Conservation (phyloP, 35 echinoderm and acorn worm species). For the Strongylocentrotus purpuratus region DNA sequence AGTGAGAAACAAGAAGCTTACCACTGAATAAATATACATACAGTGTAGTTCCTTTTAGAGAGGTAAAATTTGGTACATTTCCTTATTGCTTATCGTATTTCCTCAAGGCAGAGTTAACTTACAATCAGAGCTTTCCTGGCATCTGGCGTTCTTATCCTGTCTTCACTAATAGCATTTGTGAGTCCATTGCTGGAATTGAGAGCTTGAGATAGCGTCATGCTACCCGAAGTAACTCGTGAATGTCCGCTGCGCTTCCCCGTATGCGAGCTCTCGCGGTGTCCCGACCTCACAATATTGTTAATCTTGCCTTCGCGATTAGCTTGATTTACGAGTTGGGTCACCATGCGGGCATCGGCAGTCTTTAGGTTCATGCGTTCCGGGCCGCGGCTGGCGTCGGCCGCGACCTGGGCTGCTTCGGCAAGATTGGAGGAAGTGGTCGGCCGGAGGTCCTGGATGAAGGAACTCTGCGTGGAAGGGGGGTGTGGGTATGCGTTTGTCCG, state of each 20-base stretch:
- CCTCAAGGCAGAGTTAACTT: constrained; percentile 48
- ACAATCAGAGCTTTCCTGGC: constrained; percentile 85
- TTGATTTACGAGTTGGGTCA: constrained; percentile 94
- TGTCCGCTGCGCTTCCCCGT: constrained; percentile 73
- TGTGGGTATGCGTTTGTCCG: constrained; percentile 47
- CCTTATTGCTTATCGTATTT: background rate
- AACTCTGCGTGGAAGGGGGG: constrained; percentile 52
- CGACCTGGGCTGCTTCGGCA: background rate
- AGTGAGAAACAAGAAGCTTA: background rate
- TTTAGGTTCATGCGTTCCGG: constrained; percentile 54
- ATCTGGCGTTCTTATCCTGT: constrained; percentile 87
- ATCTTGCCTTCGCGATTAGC: constrained; percentile 93
- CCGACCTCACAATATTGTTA: constrained; percentile 81
- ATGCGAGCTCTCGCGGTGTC: constrained; percentile 62
- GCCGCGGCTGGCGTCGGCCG: background rate
- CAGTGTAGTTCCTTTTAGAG: background rate
- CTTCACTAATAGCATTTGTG: constrained; percentile 57
- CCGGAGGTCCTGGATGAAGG: constrained; percentile 56
- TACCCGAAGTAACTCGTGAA: constrained; percentile 54
- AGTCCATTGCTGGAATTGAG: constrained; percentile 57
- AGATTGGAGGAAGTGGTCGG: constrained; percentile 66
- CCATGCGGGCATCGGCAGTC: constrained; percentile 83
- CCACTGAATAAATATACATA: background rate
- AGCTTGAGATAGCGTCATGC: constrained; percentile 58
- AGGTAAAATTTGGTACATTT: background rate